Evolutionary conservation across 2,888 invertebrate species (phyloP).

Genomic region (Polylopha cassiicola): DNA sequence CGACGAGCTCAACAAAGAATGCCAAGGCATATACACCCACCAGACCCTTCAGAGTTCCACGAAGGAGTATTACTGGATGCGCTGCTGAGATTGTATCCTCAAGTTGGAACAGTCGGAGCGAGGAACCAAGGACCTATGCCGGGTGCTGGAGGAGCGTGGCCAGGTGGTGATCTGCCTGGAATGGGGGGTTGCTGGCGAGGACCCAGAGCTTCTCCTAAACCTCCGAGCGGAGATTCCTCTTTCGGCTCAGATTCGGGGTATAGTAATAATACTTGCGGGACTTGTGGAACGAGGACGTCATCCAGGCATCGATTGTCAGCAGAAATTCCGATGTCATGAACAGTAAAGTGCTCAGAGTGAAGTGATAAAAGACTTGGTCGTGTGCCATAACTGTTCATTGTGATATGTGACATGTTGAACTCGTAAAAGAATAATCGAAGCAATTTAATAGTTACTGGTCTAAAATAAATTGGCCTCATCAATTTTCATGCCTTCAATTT

Average conservation of each 20-base stretch:
- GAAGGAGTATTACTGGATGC: constrained; percentile 88
- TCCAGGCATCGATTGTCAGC: constrained; percentile 70
- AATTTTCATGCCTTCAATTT: constrained; percentile 50
- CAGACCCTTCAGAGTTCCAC: constrained; percentile 87
- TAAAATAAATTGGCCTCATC: constrained; percentile 52
- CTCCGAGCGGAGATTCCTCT: constrained; percentile 84
- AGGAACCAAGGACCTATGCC: constrained; percentile 64
- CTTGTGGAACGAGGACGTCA: constrained; percentile 80
- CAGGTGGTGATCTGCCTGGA: constrained; percentile 79
- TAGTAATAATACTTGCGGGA: constrained; percentile 87
- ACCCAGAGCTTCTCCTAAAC: constrained; percentile 74
- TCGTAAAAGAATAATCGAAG: constrained; percentile 21
- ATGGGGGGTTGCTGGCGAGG: constrained; percentile 79
- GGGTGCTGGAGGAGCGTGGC: constrained; percentile 81
- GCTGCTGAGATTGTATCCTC: constrained; percentile 82
- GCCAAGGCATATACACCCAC: constrained; percentile 77
- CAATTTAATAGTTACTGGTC: constrained; percentile 55
- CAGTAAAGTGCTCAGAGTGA: constrained; percentile 31
- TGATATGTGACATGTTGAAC: constrained; percentile 18
- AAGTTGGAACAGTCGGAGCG: constrained; percentile 81
- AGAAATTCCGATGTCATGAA: constrained; percentile 74
- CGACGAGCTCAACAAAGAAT: constrained; percentile 66
- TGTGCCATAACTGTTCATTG: constrained; percentile 41
- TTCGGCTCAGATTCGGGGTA: constrained; percentile 92
- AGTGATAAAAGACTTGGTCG: constrained; percentile 34